Evolutionary conservation across 2,888 invertebrate species (phyloP).

Genomic region (Ectropis crepuscularia): DNA sequence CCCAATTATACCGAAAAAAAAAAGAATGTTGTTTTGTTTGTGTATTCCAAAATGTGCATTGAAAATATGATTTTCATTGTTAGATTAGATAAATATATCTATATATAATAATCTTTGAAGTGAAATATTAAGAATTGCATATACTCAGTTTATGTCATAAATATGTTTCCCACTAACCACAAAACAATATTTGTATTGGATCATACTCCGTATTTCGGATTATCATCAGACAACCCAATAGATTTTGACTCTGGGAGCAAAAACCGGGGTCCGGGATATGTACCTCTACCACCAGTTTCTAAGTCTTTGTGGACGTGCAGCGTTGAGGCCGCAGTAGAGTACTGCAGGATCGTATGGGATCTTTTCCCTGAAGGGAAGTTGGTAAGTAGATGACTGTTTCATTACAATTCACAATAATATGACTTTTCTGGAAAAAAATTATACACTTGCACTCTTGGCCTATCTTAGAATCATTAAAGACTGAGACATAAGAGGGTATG

Average conservation of each 20-base stretch:
- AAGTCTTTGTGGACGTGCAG: constrained; percentile 98
- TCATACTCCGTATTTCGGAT: constrained; percentile 95
- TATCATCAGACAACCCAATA: constrained; percentile 91
- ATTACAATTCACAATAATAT: background rate
- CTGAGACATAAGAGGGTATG: too few species aligned
- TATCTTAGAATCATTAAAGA: too few species aligned
- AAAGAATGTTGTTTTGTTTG: too few species aligned
- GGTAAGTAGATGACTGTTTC: constrained; percentile 73
- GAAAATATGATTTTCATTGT: background rate
- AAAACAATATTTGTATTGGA: constrained; percentile 98
- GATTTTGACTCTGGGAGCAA: constrained; percentile 91
- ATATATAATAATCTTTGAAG: too few species aligned
- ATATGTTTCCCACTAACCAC: constrained; percentile 90
- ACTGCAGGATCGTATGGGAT: constrained; percentile 98
- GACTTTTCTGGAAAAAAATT: background rate
- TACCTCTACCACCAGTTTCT: constrained; percentile 92
- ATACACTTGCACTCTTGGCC: too few species aligned
- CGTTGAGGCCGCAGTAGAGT: constrained; percentile 97
- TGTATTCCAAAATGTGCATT: too few species aligned
- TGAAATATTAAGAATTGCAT: too few species aligned
- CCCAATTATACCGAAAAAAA: too few species aligned
- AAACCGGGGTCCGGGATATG: constrained; percentile 88
- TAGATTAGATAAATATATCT: background rate
- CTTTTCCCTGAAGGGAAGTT: constrained; percentile 96
- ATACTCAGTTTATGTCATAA: too few species aligned